Conservation (phyloP, 1,140 invertebrate genomes). For the Rhizoglyphus robini region DNA sequence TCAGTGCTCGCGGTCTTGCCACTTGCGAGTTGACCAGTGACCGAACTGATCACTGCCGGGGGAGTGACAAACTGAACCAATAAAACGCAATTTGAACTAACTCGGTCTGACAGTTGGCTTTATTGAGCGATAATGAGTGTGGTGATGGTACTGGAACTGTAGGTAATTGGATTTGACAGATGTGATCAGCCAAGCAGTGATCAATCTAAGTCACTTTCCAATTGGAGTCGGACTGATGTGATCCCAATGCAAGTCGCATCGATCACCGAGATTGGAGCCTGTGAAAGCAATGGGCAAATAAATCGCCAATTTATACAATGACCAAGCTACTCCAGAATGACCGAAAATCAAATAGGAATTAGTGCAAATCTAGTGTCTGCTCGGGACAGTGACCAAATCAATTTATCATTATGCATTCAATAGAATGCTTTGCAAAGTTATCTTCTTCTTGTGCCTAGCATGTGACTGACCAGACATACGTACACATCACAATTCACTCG, state of each 20-base stretch:
- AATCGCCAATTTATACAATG: background rate
- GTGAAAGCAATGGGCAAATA: background rate
- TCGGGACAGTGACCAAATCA: conserved; percentile 8
- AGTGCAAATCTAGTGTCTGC: background rate
- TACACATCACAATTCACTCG: too few relatives aligned
- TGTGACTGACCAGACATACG: background rate
- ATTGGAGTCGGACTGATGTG: background rate
- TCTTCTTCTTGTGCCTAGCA: too few relatives aligned
- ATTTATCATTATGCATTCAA: conserved; percentile 13
- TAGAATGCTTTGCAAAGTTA: too few relatives aligned
- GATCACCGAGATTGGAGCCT: background rate
- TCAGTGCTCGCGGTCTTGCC: too few relatives aligned
- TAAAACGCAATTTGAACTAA: too few relatives aligned
- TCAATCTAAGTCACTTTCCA: background rate
- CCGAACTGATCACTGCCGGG: conserved; percentile 13
- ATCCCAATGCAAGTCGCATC: background rate
- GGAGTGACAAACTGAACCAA: background rate
- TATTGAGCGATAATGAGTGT: background rate
- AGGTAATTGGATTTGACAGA: background rate
- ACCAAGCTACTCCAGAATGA: background rate
- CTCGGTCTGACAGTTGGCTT: too few relatives aligned
- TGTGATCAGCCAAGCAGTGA: background rate
- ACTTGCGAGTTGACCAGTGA: too few relatives aligned
- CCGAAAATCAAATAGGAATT: background rate
- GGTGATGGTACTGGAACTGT: background rate